Evolutionary conservation across 1,140 invertebrate genomes (phyloP).

Genomic region (Brachionus paranguensis): DNA sequence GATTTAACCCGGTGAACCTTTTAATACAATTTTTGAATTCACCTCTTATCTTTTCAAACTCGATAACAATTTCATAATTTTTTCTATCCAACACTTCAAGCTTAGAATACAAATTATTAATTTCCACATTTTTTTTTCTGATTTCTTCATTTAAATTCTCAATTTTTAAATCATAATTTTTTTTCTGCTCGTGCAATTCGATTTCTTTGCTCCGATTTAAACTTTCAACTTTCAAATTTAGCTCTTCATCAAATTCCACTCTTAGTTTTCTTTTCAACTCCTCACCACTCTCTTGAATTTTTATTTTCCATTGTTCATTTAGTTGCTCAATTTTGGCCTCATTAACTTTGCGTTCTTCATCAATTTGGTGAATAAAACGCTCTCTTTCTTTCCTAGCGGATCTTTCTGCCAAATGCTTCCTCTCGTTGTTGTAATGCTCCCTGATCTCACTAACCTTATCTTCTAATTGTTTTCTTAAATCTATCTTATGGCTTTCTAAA

Average conservation of each 20-base stretch:
- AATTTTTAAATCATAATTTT: neutral
- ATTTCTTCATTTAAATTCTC: neutral
- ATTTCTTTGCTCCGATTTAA: neutral
- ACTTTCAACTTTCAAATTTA: neutral
- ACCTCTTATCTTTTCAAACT: neutral
- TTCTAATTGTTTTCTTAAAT: neutral
- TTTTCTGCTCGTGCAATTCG: neutral
- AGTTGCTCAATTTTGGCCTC: neutral
- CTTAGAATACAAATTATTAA: neutral
- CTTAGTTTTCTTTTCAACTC: neutral
- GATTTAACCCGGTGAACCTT: neutral
- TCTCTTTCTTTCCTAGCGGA: neutral
- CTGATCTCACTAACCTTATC: neutral
- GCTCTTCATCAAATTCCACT: neutral
- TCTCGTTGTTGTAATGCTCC: neutral
- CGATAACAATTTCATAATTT: neutral
- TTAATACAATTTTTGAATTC: conserved; percentile 20
- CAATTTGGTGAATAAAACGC: neutral
- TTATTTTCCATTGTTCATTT: neutral
- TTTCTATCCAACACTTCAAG: neutral
- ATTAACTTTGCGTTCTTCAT: neutral
- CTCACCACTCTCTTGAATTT: neutral
- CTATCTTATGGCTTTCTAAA: neutral
- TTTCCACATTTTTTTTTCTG: neutral
- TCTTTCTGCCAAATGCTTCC: neutral